Base-by-base conservation (phyloP, 2,888 invertebrate species). In the Orchesellides sinensis region DNA sequence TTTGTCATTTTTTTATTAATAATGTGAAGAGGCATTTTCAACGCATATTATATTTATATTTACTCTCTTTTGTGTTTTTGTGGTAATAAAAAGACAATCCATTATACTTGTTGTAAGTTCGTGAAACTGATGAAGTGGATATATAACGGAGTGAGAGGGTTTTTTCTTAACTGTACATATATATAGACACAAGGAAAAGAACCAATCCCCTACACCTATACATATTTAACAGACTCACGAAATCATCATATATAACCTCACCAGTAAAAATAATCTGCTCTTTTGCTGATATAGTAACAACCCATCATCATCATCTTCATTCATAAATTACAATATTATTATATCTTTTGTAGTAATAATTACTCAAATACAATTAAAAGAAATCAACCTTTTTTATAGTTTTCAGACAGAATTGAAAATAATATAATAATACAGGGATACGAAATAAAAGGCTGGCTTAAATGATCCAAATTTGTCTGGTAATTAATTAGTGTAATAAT, bases 231-330 rank as follows among this genome's bases (percentile, higher is more conserved):
- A n/a, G n/a, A n/a, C n/a, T n/a, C n/a, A n/a, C n/a, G n/a, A n/a
- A n/a, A n/a, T n/a, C n/a, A 40, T 45, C 17, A 54, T 65, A 40
- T 52, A 54, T 77, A 68, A 59, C 65, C 65, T 79, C 72, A 72
- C 72, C 79, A 79, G 79, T 79, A 72, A 72, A 79, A 72, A 72
- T 79, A 72, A 17, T 72, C 25, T n/a, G n/a, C n/a, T 61, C 27
- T 27, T 79, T 70, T 29, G 40, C 56, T 70, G 61, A 65, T 56
- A 79, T 79, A 47, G 17, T 74, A 65, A 61, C 54, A 40, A 70
- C 70, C 45, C 79, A 70, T 79, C 72, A 79, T 68, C 77, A 68
- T 75, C 75, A 75, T 68, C 19, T 25, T 65, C 40, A 65, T 54
- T 32, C 35, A 52, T 29, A 23, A 29, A 23, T 23, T 40, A 61